Evolutionary conservation across 1,140 invertebrate genomes (phyloP).

Genomic region (Gonatopus flavifemur): DNA sequence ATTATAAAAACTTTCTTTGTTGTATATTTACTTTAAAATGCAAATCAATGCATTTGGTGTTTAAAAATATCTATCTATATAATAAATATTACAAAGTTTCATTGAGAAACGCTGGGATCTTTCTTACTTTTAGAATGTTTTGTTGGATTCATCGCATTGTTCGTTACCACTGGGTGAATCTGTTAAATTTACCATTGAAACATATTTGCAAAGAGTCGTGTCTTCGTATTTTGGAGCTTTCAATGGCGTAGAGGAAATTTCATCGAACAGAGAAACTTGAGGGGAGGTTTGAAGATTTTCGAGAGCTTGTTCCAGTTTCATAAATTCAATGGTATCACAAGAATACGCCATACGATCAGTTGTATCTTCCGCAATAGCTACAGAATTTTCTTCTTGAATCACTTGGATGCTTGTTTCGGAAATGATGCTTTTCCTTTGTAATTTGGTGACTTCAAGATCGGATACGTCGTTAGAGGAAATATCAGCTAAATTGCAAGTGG

Average conservation of each 20-base stretch:
- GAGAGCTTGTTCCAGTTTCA: constrained; percentile 34
- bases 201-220: constrained; percentile 53
- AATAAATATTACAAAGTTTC: too few species aligned
- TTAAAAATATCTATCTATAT: too few species aligned
- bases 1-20: too few species aligned
- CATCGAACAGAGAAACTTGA: too few species aligned
- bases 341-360: constrained; percentile 34
- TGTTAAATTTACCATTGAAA: constrained; percentile 54
- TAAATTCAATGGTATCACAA: constrained; percentile 44
- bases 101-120: too few species aligned
- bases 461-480: constrained; percentile 5
- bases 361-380: too few species aligned
- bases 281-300: neutral
- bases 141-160: too few species aligned
- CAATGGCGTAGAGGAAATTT: neutral
- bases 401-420: neutral
- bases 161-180: neutral
- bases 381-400: neutral
- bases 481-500: constrained; percentile 17
- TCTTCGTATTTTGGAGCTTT: constrained; percentile 52
- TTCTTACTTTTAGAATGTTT: too few species aligned
- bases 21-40: too few species aligned
- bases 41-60: too few species aligned
- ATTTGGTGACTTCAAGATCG: neutral
- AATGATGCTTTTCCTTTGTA: neutral